phyloP scores from a whole-genome alignment of 2,113 vertebrate species.

The Isichthys henryi region DNA sequence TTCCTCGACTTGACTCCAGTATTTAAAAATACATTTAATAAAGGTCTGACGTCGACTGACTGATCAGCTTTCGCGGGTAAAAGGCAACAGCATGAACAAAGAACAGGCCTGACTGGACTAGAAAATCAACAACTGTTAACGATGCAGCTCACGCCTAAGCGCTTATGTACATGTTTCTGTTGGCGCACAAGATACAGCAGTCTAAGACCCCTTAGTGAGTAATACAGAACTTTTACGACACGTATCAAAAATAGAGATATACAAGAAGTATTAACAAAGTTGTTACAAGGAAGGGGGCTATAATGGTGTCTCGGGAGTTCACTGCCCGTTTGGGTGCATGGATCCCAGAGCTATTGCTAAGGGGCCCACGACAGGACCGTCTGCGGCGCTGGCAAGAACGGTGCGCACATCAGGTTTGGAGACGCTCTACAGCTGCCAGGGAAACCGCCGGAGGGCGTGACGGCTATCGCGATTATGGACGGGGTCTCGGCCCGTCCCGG shows the following conservation, averaged over 20 bases:
- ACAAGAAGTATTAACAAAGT: slow-evolving; percentile 47
- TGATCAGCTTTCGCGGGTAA: slow-evolving; percentile 76
- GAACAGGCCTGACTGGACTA: slow-evolving; percentile 51
- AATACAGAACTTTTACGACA: slow-evolving; percentile 43
- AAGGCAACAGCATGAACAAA: slow-evolving; percentile 77
- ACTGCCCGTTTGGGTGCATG: slow-evolving; percentile 36
- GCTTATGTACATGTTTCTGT: slow-evolving; percentile 52
- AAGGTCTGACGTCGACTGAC: slow-evolving; percentile 62
- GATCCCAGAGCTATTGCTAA: not conserved
- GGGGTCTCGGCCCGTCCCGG: not conserved
- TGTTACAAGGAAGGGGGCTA: slow-evolving; percentile 44
- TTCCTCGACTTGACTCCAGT: slow-evolving; percentile 71
- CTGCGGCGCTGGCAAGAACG: slow-evolving; percentile 33
- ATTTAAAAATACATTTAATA: slow-evolving; percentile 72
- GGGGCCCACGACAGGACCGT: slow-evolving; percentile 27
- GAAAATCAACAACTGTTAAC: slow-evolving; percentile 60
- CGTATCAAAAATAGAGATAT: slow-evolving; percentile 66
- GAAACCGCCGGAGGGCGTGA: not conserved
- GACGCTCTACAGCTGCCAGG: not conserved
- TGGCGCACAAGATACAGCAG: slow-evolving; percentile 34
- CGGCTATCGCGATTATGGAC: not conserved
- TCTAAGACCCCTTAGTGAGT: slow-evolving; percentile 34
- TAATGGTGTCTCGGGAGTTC: slow-evolving; percentile 34
- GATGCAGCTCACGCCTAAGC: slow-evolving; percentile 73
- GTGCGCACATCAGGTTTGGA: not conserved